Base-by-base conservation (phyloP, 2,888 invertebrate genomes). In the Penaeus monodon region DNA sequence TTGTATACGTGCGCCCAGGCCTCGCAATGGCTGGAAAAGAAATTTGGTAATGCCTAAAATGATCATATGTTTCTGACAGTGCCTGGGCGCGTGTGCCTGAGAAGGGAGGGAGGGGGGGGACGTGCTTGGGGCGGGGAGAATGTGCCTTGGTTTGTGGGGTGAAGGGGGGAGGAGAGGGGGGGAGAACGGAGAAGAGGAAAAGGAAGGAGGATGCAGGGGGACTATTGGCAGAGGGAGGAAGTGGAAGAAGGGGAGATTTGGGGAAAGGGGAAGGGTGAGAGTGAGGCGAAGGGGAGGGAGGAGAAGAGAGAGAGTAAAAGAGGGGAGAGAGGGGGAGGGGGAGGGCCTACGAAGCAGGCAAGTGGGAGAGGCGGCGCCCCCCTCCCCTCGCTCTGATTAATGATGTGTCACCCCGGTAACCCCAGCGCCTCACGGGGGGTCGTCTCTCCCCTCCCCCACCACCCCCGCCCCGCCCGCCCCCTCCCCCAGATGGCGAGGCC, bases 361-460 rank as follows among this genome's bases (percentile, higher is more conserved):
- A 57, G 57, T 57, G 57, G 57, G 57, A 57, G 57, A 12, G 6
- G 14, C n/a, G 33, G 57, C 78, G 57, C 68, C 78, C 77, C 77
- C 65, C 68, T 74, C 68, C 84, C 81, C 63, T 63, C 44, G 24
- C n/a, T 44, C 86, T 86, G 86, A 86, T 86, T 86, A 86, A 86
- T 86, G 81, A 77, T 70, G 78, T 86, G 86, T 81, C 86, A 77
- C 86, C 86, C 81, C 66, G 66, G 86, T 81, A 86, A 81, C 81
- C 86, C 86, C 66, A 77, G 29, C 70, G 66, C 81, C 64, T 76
- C 81, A 22, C 29, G 49, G 81, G 86, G 81, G 86, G 81, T 86
- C 81, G 38, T 29, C 81, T 81, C 81, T n/a, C 14, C 81, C 57
- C 57, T 57, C 57, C 14, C 57, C 57, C 57, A 0, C 3, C 57